A percentile compares a stretch with the other conserved stretches of the same genome.
Conservation (phyloP, 1,140 invertebrate species). For the Bemisia tabaci region DNA sequence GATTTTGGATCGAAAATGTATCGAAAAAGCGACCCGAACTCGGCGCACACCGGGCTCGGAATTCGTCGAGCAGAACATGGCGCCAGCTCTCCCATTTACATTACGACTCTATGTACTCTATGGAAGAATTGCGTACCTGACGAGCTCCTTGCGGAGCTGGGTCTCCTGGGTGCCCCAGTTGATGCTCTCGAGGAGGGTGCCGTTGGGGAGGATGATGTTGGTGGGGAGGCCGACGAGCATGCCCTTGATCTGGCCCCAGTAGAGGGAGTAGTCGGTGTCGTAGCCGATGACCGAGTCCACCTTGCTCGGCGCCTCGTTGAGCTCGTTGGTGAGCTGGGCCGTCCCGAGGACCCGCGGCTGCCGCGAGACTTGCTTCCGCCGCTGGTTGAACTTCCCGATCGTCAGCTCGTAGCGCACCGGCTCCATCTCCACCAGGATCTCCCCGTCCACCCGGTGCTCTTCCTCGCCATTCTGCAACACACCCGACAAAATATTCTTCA, state of each 20-base stretch:
- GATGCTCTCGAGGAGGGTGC: slow-evolving; percentile 37
- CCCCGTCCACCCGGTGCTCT: slow-evolving; percentile 42
- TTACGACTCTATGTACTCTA: too few relatives aligned
- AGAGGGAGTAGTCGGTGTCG: slow-evolving; percentile 47
- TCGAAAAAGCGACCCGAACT: too few relatives aligned
- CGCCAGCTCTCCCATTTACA: too few relatives aligned
- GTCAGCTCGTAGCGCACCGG: slow-evolving; percentile 57
- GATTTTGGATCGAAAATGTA: too few relatives aligned
- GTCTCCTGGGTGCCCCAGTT: slow-evolving; percentile 49
- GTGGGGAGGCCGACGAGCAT: slow-evolving; percentile 58
- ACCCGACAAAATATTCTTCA: slow-evolving; percentile 1
- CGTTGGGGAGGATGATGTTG: slow-evolving; percentile 44
- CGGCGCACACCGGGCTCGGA: too few relatives aligned
- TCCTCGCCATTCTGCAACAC: slow-evolving; percentile 35
- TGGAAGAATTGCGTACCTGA: too few relatives aligned
- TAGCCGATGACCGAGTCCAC: slow-evolving; percentile 55
- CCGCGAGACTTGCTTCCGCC: slow-evolving; percentile 38
- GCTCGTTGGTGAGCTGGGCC: slow-evolving; percentile 45
- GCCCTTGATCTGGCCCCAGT: slow-evolving; percentile 63
- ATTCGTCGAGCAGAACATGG: too few relatives aligned
- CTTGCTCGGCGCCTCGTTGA: slow-evolving; percentile 22
- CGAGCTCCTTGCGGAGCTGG: slow-evolving; percentile 40
- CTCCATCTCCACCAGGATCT: slow-evolving; percentile 62
- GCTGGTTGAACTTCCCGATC: slow-evolving; percentile 43
- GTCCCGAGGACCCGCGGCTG: slow-evolving; percentile 40